Base-by-base conservation (phyloP, 2,888 invertebrate species). In the Amphipyra berbera region DNA sequence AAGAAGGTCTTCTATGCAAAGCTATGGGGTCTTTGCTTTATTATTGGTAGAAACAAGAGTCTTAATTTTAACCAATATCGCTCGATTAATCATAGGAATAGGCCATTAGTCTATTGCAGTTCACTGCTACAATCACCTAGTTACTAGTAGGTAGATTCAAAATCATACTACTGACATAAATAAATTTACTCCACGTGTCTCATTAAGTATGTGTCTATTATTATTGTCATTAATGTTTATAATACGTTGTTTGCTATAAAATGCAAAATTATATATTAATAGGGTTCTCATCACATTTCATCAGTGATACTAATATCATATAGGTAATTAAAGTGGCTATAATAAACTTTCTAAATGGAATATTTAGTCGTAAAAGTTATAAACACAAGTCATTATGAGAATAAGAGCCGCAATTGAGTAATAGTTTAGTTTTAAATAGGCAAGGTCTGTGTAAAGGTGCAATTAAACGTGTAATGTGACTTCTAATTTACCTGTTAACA, bases 371-470 rank as follows among this genome's bases (percentile, higher is more conserved):
- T 73, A 59, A 76, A 76, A 73, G 70, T 73, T 48, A 68, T 68
- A 66, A 78, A 40, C 64, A 68, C 58, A 63, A 67, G 68, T 62
- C 65, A 71, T 76, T 73, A 67, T 47, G 71, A 49, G 53, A 58
- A 55, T 68, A 70, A 65, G 61, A 61, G 53, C 65, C 58, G 49
- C 61, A 55, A 63, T 55, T 53, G 61, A 58, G 63, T 64, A 66
- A 66, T 61, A 60, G 62, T 68, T 63, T 44, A 59, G 65, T 50
- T 73, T 68, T 55, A 58, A 65, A 64, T 45, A 49, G 47, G 57
- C 52, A 54, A 55, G 27, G 48, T 53, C 49, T 59, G 47, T 63
- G 52, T 27, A 13, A 59, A 62, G 50, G 42, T 60, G 60, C 61
- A 60, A 73, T 76, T 75, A 65, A 58, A 70, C 15, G 42, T 46